Base-by-base conservation (phyloP, 2,113 vertebrate genomes). In the Piliocolobus tephrosceles region DNA sequence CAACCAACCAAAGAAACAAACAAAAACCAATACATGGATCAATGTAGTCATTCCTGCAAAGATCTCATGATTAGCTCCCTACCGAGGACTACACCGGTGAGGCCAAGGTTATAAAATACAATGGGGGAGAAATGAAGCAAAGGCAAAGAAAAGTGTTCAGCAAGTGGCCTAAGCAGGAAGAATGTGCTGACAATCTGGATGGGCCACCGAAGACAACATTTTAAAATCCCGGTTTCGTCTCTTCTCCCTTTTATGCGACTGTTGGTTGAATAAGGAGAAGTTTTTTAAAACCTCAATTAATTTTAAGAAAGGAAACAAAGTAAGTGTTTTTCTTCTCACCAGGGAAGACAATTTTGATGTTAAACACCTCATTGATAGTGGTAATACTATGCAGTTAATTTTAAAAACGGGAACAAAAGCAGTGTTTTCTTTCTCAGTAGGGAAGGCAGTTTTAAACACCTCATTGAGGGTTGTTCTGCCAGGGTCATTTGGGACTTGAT, bases 271-370 rank as follows among this genome's bases (percentile, higher is more conserved):
- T 96, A 96, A 94, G 84, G 96, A 97, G 94, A 97, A 68, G 90
- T 96, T 98, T 98, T 98, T 50, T 12, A 97, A 98, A 98, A 97
- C 88, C 76, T 94, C 96, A 96, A 86, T 96, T 97, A 97, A 97
- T 97, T 97, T 97, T 95, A 95, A 98, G 86, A 78, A 96, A 90
- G 70, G 90, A 98, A 99, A 94, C 97, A 98, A 98, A 98, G 96
- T 68, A 86, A 98, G 86, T 76, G 3, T 97, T 98, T 98, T 98
- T 86, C 88, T 98, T 98, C 98, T 98, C 98, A 98, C 98, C 95
- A 94, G 97, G 98, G 98, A 98, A 98, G 98, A 96, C 98, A 98
- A 96, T 98, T 98, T 98, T 98, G 97, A 98, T 98, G 98, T 98
- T 98, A 98, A 98, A 98, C 94, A 98, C 97, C 94, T 98, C 98